Evolutionary conservation across 2,113 vertebrate genomes (phyloP).

Genomic region (Lophius piscatorius): DNA sequence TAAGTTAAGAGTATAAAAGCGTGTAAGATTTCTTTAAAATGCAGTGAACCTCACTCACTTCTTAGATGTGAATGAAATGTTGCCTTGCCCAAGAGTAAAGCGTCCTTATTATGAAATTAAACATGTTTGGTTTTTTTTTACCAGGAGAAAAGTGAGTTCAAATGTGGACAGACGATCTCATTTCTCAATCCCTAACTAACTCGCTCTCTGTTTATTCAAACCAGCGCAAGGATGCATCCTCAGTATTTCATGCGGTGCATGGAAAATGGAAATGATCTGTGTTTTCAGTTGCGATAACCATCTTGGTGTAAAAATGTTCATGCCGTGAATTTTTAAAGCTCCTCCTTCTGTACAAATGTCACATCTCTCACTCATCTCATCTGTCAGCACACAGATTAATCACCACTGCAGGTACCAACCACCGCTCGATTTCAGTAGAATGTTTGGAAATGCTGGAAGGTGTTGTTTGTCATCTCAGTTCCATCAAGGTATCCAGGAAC

Average conservation of each 20-base stretch:
- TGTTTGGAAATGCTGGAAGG: constrained; percentile 60
- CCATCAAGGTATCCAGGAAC: constrained; percentile 22
- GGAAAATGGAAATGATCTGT: constrained; percentile 22
- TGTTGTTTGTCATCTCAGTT: constrained; percentile 52
- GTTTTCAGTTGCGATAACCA: constrained; percentile 7
- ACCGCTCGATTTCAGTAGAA: constrained; percentile 34
- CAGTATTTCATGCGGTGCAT: constrained; percentile 5
- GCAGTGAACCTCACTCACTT: constrained; percentile 39
- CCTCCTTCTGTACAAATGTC: constrained; percentile 63
- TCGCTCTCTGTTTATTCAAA: constrained; percentile 3
- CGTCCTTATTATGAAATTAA: constrained; percentile 21
- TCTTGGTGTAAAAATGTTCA: constrained; percentile 35
- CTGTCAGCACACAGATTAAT: constrained; percentile 64
- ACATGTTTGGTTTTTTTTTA: constrained; percentile 24
- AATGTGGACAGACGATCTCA: background rate
- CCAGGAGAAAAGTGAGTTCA: constrained; percentile 31
- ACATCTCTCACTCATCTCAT: constrained; percentile 27
- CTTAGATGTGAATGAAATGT: constrained; percentile 64
- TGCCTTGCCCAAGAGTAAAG: constrained; percentile 27
- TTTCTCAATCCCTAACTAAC: background rate
- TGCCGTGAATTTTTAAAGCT: constrained; percentile 30
- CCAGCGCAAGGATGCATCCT: background rate
- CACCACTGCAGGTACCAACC: constrained; percentile 31
- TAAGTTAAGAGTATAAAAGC: too few relatives aligned
- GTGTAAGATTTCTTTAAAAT: constrained; percentile 55